These are phyloP conservation scores for Galemys pyrenaicus DNA, from an alignment of 2,113 vertebrate genomes.

Conservation along the genomic window DNA sequence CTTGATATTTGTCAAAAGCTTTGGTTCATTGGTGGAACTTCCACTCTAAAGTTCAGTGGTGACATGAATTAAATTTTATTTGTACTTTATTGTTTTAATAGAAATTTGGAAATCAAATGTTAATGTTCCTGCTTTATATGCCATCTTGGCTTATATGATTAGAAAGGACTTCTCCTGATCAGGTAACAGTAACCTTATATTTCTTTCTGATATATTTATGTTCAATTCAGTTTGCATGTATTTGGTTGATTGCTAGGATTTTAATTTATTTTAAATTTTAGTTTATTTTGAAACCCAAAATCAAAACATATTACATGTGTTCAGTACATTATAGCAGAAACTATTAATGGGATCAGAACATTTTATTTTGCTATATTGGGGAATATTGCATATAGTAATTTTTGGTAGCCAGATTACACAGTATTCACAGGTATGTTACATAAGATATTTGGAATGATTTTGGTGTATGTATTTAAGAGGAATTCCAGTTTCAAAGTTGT, in stretches of 20 bases:
- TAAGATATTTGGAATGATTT: background rate
- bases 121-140: background rate
- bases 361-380: background rate
- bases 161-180: background rate
- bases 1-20: background rate
- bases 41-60: background rate
- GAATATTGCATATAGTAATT: background rate
- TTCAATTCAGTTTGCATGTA: background rate
- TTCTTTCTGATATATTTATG: background rate
- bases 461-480: background rate
- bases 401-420: background rate
- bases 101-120: background rate
- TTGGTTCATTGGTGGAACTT: background rate
- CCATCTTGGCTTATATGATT: background rate
- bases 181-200: background rate
- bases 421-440: background rate
- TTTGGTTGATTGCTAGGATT: background rate
- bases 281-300: background rate
- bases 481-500: constrained; percentile 2
- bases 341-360: background rate
- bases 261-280: background rate
- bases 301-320: background rate
- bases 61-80: background rate
- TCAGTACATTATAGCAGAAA: background rate
- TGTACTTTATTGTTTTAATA: constrained; percentile 19